phyloP scores from a whole-genome alignment of 2,888 invertebrate species.

The Sisyra nigra region DNA sequence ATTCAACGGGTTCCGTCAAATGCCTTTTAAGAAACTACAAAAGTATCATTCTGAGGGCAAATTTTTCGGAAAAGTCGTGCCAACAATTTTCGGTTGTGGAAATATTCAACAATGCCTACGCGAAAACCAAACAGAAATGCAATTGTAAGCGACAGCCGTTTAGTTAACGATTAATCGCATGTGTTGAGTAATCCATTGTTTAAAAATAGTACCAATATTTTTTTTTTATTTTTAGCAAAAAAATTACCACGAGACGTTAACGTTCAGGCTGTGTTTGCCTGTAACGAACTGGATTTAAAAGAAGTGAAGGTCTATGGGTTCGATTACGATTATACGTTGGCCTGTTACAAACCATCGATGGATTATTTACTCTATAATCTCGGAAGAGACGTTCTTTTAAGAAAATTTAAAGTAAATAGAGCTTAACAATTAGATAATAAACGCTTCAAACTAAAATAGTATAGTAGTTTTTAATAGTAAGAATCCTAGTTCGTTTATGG shows the following conservation, averaged over 20 bases:
- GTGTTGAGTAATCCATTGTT: too few relatives aligned
- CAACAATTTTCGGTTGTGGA: conserved; percentile 15
- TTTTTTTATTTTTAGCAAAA: conserved; percentile 44
- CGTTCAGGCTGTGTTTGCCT: conserved; percentile 80
- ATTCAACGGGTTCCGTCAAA: too few relatives aligned
- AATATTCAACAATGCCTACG: conserved; percentile 41
- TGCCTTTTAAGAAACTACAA: too few relatives aligned
- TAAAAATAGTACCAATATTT: neutral
- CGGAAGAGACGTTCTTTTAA: conserved; percentile 71
- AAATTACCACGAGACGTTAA: conserved; percentile 79
- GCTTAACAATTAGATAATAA: too few relatives aligned
- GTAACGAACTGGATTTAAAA: conserved; percentile 83
- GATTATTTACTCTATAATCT: conserved; percentile 82
- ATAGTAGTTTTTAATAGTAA: too few relatives aligned
- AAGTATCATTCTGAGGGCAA: too few relatives aligned
- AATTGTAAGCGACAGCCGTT: conserved; percentile 64
- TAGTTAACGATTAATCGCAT: too few relatives aligned
- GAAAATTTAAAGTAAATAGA: conserved; percentile 69
- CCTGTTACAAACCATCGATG: conserved; percentile 81
- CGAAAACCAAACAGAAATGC: conserved; percentile 49
- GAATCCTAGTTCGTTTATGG: too few relatives aligned
- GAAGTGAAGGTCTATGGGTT: conserved; percentile 93
- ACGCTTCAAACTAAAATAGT: too few relatives aligned
- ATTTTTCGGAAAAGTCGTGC: too few relatives aligned
- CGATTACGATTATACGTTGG: conserved; percentile 96